Evolutionary conservation across 92 coral and sea anemone species (phyloP), one percentile per base, ranked within the genome.

Genomic region (Ricordea florida): DNA sequence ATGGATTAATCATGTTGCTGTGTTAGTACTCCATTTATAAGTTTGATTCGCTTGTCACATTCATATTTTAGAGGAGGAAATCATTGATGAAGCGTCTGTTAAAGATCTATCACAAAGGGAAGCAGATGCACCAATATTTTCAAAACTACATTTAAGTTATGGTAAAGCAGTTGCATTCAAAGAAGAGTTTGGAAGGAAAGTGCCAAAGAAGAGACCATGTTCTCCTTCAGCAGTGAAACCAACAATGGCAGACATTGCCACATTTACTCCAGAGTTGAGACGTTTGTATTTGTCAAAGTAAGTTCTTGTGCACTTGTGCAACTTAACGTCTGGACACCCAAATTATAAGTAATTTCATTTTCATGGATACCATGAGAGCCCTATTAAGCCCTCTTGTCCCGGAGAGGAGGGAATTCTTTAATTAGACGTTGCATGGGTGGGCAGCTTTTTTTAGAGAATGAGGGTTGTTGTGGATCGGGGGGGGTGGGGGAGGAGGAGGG

Each of bases 171-270:
- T 62, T 11, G 36, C 51, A 23, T 62, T 62, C 24, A 14, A 61
- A 17, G 68, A 61, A 32, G 36, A 69, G 48, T 11, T 61, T 40
- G 35, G 57, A 49, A 49, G 57, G 31, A 49, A 49, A 49, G 55
- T 47, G 28, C 27, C 57, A 22, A 5, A 21, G 14, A 49, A 49
- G 57, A 49, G 57, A 2, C 58, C 58, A 50, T 3, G 58, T 50
- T 50, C 32, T 50, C 58, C 58, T 50, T 23, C 32, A 50, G 58
- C 58, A 50, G 58, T 50, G 8, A 50, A 62, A 62, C 69, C 69
- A 36, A 62, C 69, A 38, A 62, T 62, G 69, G 69, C 69, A 34
- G 64, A 33, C 28, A 57, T 33, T 17, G 44, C 64, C 27, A 57
- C 64, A 44, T 44, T 44, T 44, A 5, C 50, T 5, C 50, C 50